These are phyloP conservation scores for Pseudois nayaur DNA, from an alignment of 2,113 vertebrate species.

Conservation along the genomic window DNA sequence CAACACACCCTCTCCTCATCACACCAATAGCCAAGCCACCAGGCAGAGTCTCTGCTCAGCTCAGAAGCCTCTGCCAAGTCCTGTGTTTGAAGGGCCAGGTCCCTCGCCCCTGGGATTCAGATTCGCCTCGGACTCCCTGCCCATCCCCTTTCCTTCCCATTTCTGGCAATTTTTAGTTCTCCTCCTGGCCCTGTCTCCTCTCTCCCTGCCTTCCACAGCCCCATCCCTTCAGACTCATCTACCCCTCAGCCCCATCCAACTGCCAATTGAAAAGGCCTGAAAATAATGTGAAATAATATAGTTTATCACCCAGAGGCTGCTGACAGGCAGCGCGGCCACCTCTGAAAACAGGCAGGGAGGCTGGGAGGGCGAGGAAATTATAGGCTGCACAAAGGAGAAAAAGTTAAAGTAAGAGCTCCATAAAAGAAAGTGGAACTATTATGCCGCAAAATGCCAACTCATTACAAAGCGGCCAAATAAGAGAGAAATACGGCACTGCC, in stretches of 20 bases:
- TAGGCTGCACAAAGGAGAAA: slow-evolving; percentile 95
- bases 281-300: slow-evolving; percentile 87
- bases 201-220: slow-evolving; percentile 37
- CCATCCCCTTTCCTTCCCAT: background rate
- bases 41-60: background rate
- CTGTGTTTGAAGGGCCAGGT: background rate
- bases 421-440: slow-evolving; percentile 98
- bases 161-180: slow-evolving; percentile 35
- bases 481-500: slow-evolving; percentile 90
- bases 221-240: slow-evolving; percentile 69
- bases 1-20: background rate
- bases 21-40: background rate
- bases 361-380: slow-evolving; percentile 90
- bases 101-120: background rate
- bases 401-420: slow-evolving; percentile 93
- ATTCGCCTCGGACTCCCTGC: background rate
- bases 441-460: slow-evolving; percentile 94
- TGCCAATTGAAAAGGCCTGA: slow-evolving; percentile 82
- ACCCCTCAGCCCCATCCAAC: slow-evolving; percentile 68
- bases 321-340: slow-evolving; percentile 80
- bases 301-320: slow-evolving; percentile 84
- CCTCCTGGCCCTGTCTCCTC: slow-evolving; percentile 43
- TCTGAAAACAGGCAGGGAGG: slow-evolving; percentile 83
- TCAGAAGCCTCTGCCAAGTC: background rate
- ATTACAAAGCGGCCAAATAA: slow-evolving; percentile 91